A percentile compares a stretch with the other conserved stretches of the same genome.
Conservation (phyloP, 2,797 vertebrate genomes). For the Antrozous pallidus region DNA sequence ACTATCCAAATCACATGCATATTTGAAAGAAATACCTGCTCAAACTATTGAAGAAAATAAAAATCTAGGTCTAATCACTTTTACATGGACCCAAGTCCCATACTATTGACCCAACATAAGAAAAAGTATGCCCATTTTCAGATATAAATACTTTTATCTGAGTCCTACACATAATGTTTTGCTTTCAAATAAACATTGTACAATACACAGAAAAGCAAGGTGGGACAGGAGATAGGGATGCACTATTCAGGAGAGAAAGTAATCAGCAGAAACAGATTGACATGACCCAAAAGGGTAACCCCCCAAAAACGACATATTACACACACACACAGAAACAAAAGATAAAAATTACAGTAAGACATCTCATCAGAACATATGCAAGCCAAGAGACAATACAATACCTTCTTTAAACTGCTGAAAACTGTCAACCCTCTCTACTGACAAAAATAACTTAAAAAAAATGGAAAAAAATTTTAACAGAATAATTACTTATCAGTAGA, state of each 20-base stretch:
- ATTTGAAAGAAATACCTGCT: neutral
- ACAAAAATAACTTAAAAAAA: constrained; percentile 19
- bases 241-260: neutral
- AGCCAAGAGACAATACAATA: neutral
- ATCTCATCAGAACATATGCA: constrained; percentile 4
- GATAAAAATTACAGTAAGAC: neutral
- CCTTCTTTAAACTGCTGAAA: constrained; percentile 10
- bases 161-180: neutral
- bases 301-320: constrained; percentile 9
- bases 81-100: neutral
- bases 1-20: neutral
- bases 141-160: neutral
- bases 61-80: neutral
- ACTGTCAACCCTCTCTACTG: neutral
- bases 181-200: neutral
- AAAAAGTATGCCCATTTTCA: neutral
- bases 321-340: neutral
- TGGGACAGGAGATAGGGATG: neutral
- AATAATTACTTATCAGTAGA: neutral
- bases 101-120: neutral
- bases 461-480: neutral
- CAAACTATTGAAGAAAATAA: neutral
- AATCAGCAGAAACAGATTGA: neutral
- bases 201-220: neutral
- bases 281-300: neutral